Evolutionary conservation across 1,140 invertebrate genomes (phyloP).

Genomic region (Bradysia coprophila): DNA sequence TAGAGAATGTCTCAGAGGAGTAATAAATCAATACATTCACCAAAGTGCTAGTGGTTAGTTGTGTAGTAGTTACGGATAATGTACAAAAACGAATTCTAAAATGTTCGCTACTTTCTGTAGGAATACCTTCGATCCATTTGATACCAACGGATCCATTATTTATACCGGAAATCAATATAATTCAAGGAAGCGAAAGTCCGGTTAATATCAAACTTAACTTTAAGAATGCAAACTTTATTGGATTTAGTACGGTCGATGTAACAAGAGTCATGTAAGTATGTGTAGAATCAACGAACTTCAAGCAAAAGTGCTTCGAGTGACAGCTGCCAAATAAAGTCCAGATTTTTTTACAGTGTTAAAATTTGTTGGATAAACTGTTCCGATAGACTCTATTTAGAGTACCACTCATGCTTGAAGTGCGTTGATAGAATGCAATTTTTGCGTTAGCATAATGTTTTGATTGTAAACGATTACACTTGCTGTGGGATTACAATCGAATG

Average conservation of each 20-base stretch:
- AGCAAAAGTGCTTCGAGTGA: too few species aligned
- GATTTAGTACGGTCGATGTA: neutral
- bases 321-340: too few species aligned
- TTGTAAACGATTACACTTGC: neutral
- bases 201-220: slow-evolving; percentile 1
- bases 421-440: too few species aligned
- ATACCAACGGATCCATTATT: slow-evolving; percentile 2
- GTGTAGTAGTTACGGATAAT: neutral
- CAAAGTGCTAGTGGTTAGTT: neutral
- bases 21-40: neutral
- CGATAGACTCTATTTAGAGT: too few species aligned
- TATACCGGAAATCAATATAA: neutral
- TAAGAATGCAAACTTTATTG: neutral
- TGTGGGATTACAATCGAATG: too few species aligned
- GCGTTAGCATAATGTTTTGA: neutral
- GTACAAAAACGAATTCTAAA: neutral
- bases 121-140: neutral
- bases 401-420: too few species aligned
- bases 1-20: slow-evolving; percentile 8
- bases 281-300: too few species aligned
- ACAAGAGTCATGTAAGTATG: neutral
- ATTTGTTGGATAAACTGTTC: neutral
- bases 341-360: too few species aligned
- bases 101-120: neutral
- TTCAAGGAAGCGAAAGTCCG: neutral